Conservation (phyloP, 2,797 vertebrate species). For the Podarcis lilfordi region DNA sequence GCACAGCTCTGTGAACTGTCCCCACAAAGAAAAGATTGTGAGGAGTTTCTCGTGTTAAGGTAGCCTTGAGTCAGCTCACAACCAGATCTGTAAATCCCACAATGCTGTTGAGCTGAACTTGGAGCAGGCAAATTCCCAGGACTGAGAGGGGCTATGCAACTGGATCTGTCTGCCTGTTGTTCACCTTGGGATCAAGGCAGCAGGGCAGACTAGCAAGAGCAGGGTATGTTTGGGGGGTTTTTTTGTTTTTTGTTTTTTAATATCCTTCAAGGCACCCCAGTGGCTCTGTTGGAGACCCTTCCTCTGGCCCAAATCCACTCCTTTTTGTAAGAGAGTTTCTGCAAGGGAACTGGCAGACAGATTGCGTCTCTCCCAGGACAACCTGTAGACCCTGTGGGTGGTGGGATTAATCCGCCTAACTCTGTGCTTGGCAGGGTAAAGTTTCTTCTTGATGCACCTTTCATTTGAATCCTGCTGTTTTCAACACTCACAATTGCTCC, state of each 20-base stretch:
- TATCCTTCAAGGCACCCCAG: neutral
- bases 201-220: too few relatives aligned
- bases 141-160: neutral
- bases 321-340: neutral
- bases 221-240: neutral
- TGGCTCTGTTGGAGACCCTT: neutral
- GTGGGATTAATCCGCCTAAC: neutral
- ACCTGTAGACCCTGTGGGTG: neutral
- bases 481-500: neutral
- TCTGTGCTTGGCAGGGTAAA: neutral
- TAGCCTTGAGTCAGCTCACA: neutral
- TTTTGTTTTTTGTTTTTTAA: too few relatives aligned
- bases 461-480: neutral
- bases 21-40: too few relatives aligned
- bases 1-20: neutral
- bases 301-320: neutral
- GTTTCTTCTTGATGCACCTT: too few relatives aligned
- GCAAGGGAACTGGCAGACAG: neutral
- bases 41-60: neutral
- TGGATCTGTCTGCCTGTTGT: neutral
- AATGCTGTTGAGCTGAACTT: neutral
- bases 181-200: neutral
- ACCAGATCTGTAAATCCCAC: neutral
- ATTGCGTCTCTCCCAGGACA: too few relatives aligned
- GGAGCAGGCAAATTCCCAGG: neutral